These are phyloP conservation scores for Oryzias melastigma DNA, from an alignment of 2,113 vertebrate species.

Conservation along the genomic window DNA sequence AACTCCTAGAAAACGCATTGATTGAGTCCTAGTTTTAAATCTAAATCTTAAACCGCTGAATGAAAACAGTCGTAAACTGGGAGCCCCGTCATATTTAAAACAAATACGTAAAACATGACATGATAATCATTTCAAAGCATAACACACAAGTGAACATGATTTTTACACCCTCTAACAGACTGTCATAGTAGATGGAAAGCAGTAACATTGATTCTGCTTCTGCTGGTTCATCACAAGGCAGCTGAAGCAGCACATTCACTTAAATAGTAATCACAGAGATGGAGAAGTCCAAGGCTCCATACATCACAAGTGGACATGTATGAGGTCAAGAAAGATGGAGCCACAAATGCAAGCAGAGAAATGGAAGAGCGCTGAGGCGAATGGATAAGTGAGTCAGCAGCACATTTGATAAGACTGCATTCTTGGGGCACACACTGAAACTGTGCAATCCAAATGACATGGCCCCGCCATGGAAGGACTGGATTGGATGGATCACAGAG, in stretches of 20 bases:
- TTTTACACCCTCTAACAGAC: conserved; percentile 17
- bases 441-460: conserved; percentile 22
- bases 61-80: conserved; percentile 5
- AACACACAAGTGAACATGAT: conserved; percentile 27
- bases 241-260: conserved; percentile 57
- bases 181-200: conserved; percentile 29
- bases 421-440: conserved; percentile 18
- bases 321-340: conserved; percentile 59
- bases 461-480: conserved; percentile 16
- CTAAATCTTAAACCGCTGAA: conserved; percentile 26
- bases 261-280: conserved; percentile 63
- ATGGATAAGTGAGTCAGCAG: conserved; percentile 51
- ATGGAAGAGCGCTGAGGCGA: conserved; percentile 42
- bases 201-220: conserved; percentile 45
- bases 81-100: conserved; percentile 17
- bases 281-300: conserved; percentile 44
- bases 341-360: conserved; percentile 43
- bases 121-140: conserved; percentile 31
- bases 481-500: conserved; percentile 43
- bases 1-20: conserved; percentile 33
- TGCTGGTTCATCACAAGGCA: conserved; percentile 57
- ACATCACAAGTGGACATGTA: conserved; percentile 57
- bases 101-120: conserved; percentile 22
- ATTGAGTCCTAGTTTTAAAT: conserved; percentile 21
- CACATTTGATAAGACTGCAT: conserved; percentile 39